Conservation (phyloP, 2,888 invertebrate species). For the Eumerus sabulonum region DNA sequence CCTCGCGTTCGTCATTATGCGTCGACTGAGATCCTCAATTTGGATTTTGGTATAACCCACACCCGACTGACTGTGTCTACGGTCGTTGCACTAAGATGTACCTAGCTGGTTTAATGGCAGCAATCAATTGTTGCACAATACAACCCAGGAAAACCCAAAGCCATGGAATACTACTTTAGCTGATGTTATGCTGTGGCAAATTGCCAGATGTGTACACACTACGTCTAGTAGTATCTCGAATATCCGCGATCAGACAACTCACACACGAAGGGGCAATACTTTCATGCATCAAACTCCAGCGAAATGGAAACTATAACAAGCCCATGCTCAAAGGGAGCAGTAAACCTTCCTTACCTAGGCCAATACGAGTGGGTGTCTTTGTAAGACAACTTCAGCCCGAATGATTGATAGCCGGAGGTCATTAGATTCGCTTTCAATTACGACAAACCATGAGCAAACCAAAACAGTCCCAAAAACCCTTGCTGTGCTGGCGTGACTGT, state of each 20-base stretch:
- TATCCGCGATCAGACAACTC: slow-evolving; percentile 53
- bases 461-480: slow-evolving; percentile 38
- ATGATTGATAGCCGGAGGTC: no score
- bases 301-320: slow-evolving; percentile 63
- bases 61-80: slow-evolving; percentile 10
- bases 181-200: slow-evolving; percentile 38
- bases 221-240: slow-evolving; percentile 15
- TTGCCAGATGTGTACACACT: slow-evolving; percentile 37
- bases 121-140: slow-evolving; percentile 53
- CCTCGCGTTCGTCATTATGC: neutral
- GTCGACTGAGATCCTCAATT: slow-evolving; percentile 16
- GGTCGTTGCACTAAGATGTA: slow-evolving; percentile 54
- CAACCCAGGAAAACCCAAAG: slow-evolving; percentile 35
- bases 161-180: slow-evolving; percentile 38
- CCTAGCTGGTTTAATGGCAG: slow-evolving; percentile 15
- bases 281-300: slow-evolving; percentile 47
- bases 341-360: slow-evolving; percentile 50
- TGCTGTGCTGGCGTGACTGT: neutral
- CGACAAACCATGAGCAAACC: neutral
- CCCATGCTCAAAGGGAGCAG: slow-evolving; percentile 22
- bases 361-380: slow-evolving; percentile 32
- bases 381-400: no score
- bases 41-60: slow-evolving; percentile 40
- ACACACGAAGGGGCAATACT: slow-evolving; percentile 21
- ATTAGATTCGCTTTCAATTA: neutral